Conservation (phyloP, 2,113 vertebrate species). For the Electrona antarctica region DNA sequence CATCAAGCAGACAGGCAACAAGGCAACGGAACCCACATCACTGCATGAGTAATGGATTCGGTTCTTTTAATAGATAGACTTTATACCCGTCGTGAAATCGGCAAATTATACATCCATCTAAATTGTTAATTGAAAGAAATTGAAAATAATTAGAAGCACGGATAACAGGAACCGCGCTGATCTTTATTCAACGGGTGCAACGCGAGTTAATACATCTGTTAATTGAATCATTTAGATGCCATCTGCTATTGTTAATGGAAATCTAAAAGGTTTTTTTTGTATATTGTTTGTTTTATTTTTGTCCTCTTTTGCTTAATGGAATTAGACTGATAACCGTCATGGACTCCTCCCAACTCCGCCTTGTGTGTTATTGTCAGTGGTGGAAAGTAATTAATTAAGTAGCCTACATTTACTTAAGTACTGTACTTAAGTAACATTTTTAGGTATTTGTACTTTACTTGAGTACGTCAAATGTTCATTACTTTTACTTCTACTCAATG, state of each 20-base stretch:
- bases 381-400: too few species aligned
- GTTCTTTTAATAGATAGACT: constrained; percentile 29
- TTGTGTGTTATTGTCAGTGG: too few species aligned
- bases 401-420: too few species aligned
- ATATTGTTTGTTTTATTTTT: too few species aligned
- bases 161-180: constrained; percentile 14
- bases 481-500: too few species aligned
- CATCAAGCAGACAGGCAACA: constrained; percentile 9
- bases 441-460: too few species aligned
- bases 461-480: too few species aligned
- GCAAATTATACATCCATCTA: constrained; percentile 43
- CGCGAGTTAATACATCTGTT: constrained; percentile 52
- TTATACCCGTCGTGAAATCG: constrained; percentile 31
- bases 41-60: constrained; percentile 39
- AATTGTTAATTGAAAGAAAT: constrained; percentile 46
- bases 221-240: constrained; percentile 48
- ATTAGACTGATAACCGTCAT: too few species aligned
- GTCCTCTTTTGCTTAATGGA: too few species aligned
- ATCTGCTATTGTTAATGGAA: constrained; percentile 52
- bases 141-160: constrained; percentile 48
- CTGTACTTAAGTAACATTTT: too few species aligned
- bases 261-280: constrained; percentile 21
- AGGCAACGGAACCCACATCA: constrained; percentile 21
- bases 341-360: too few species aligned
- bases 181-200: constrained; percentile 42